Percentiles rank a stretch among this genome's conserved stretches.
Evolutionary conservation across 1,140 invertebrate genomes (phyloP).

Genomic region (Metopolophium dirhodum): DNA sequence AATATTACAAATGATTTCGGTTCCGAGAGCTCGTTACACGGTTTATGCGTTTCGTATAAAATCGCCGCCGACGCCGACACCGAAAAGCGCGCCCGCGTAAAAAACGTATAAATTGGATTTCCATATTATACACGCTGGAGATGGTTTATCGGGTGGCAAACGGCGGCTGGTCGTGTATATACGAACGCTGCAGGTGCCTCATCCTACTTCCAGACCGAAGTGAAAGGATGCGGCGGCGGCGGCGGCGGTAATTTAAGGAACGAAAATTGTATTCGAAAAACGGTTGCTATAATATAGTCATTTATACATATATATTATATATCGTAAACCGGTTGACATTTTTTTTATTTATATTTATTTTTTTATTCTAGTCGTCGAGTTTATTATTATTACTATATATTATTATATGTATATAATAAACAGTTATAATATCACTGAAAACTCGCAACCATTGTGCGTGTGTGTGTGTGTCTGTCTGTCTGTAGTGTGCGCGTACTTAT

Average conservation of each 20-base stretch:
- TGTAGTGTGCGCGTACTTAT: not conserved
- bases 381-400: not conserved
- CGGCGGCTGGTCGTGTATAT: not conserved
- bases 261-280: not conserved
- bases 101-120: conserved; percentile 6
- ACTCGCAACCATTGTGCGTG: not conserved
- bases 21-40: conserved; percentile 17
- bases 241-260: conserved; percentile 3
- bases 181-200: not conserved
- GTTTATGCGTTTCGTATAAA: conserved; percentile 17
- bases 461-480: too few relatives aligned
- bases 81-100: not conserved
- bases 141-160: not conserved
- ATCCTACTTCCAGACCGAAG: not conserved
- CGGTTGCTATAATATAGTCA: not conserved
- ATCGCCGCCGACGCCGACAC: not conserved
- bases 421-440: not conserved
- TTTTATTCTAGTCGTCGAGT: conserved; percentile 5
- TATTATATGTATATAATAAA: not conserved
- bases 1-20: conserved; percentile 16
- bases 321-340: conserved; percentile 16
- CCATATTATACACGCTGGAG: not conserved
- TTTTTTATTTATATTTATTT: not conserved
- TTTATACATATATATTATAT: not conserved
- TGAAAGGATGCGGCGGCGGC: conserved; percentile 15